Evolutionary conservation across 2,113 vertebrate species (phyloP), one percentile per base, ranked within the genome.

Genomic region (Malaclemys terrapin): DNA sequence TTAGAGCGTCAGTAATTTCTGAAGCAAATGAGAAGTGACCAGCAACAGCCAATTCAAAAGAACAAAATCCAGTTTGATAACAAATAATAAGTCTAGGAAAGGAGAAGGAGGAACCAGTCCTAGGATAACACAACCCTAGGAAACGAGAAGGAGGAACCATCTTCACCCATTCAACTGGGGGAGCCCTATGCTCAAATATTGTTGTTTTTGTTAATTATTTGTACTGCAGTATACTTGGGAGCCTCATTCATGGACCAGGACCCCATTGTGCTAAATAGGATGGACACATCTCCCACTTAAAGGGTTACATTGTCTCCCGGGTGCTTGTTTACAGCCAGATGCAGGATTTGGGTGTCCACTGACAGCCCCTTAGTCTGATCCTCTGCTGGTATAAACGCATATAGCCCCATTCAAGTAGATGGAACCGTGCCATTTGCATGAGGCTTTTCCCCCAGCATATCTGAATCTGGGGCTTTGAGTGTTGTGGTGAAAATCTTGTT

Each of bases 1-100:
- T 84, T 75, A 92, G 56, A 47, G 27, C 45, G 80, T 88, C 42
- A 1, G 56, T 87, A 76, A 95, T 86, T 95, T 81, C 84, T 53
- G 83, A 85, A 97, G 49, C 69, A 89, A 93, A 87, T 42, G 22
- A 89, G 88, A 29, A 86, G 82, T n/a, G 52, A 92, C 80, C 75
- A 93, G 69, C 42, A 50, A 17, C 65, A 89, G 80, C 35, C 83
- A 54, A 83, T 90, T 53, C 85, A 93, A 89, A 91, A 69, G 72
- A 85, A 47, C 57, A 90, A 54, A 6, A 94, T 79, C 81, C 35
- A 87, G 54, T 22, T 38, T 38, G 57, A 4, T 57, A 29, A 83
- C 4, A 8, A 31, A 62, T 4, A 50, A 62, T 5, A 90, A 75
- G 35, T 3, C 4, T 0, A 78, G 5, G 56, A 31, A 62, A 86